These are phyloP conservation scores for Phataginus tetradactyla DNA, from an alignment of 2,797 vertebrate species.

Conservation along the genomic window DNA sequence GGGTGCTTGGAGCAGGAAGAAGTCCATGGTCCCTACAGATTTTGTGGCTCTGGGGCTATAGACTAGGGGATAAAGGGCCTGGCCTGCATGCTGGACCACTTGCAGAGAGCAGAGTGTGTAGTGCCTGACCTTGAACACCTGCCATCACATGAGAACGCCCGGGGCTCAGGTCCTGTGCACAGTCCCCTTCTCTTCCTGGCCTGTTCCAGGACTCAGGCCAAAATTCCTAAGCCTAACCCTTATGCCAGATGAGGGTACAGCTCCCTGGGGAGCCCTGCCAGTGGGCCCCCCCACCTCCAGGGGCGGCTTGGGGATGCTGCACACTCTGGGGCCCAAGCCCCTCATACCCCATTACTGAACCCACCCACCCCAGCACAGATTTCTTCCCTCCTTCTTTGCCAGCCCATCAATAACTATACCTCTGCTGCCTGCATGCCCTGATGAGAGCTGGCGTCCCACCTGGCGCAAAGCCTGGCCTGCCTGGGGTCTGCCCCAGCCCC, in stretches of 20 bases:
- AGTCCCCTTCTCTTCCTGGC: neutral
- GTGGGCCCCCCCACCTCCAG: neutral
- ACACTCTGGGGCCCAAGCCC: neutral
- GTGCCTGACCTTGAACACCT: neutral
- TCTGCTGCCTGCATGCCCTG: neutral
- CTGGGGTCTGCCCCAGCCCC: neutral
- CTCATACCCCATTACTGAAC: neutral
- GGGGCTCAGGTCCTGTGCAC: neutral
- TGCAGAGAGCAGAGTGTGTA: neutral
- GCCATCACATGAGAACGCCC: neutral
- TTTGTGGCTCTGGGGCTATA: neutral
- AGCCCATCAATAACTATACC: neutral
- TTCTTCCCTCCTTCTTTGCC: neutral
- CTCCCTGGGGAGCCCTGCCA: neutral
- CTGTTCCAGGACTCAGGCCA: neutral
- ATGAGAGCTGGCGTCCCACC: rapidly evolving
- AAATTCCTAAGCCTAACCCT: neutral
- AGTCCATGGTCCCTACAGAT: neutral
- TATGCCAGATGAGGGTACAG: neutral
- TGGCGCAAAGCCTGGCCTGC: neutral
- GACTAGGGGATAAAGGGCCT: neutral
- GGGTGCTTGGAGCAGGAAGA: neutral
- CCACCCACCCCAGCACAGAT: neutral
- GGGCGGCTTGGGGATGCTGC: neutral
- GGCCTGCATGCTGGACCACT: too few relatives aligned